Evolutionary conservation across 2,113 vertebrate species (phyloP).

Genomic region (Montifringilla adamsi): DNA sequence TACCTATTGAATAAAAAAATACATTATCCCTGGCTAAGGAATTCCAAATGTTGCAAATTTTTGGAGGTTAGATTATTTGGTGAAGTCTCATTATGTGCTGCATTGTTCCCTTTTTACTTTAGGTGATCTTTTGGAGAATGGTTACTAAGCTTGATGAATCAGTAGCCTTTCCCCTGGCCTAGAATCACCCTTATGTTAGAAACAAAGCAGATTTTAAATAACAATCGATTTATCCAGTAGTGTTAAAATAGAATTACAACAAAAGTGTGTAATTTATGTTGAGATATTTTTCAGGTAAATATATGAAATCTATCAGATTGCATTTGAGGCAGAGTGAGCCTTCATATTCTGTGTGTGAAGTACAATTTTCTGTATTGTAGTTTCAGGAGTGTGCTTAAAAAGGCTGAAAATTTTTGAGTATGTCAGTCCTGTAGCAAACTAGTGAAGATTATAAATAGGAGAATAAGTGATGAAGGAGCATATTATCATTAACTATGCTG

Average conservation of each 20-base stretch:
- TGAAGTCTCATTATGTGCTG: background rate
- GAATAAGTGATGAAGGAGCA: background rate
- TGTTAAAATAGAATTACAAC: background rate
- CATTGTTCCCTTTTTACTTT: background rate
- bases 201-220: background rate
- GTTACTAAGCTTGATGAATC: background rate
- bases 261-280: background rate
- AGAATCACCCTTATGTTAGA: background rate
- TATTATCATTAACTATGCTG: background rate
- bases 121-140: background rate
- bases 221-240: background rate
- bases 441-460: background rate
- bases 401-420: background rate
- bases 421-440: background rate
- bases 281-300: background rate
- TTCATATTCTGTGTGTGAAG: background rate
- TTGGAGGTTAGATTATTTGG: background rate
- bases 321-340: background rate
- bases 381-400: background rate
- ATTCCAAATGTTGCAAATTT: background rate
- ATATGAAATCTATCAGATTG: background rate
- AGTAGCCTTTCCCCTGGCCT: background rate
- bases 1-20: background rate
- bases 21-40: background rate
- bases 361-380: background rate